Conservation (phyloP, 2,888 invertebrate genomes). For the Tenthredo amoena region DNA sequence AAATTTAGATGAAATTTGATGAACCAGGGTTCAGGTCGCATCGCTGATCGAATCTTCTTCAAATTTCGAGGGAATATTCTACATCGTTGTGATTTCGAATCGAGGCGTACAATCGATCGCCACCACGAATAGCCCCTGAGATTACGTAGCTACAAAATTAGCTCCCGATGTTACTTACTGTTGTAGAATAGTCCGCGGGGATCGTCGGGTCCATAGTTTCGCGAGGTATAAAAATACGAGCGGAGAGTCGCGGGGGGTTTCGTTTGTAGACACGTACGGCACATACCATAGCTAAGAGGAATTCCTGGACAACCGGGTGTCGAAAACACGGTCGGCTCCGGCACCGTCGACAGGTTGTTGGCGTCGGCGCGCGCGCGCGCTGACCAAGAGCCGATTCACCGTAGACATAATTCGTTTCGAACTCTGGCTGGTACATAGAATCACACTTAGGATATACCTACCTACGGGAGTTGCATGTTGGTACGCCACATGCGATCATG, state of each 20-base stretch:
- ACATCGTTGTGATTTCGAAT: neutral
- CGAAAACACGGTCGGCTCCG: constrained; percentile 53
- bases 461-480: constrained; percentile 45
- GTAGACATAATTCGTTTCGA: constrained; percentile 52
- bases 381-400: constrained; percentile 35
- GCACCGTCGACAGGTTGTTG: constrained; percentile 53
- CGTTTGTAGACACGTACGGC: constrained; percentile 65
- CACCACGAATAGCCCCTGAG: neutral
- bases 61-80: too few relatives aligned
- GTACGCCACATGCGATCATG: constrained; percentile 36
- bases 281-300: constrained; percentile 75
- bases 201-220: constrained; percentile 1
- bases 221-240: constrained; percentile 7
- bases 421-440: constrained; percentile 55
- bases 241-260: constrained; percentile 2
- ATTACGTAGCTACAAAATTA: neutral
- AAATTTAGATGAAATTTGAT: too few relatives aligned
- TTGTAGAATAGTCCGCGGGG: neutral
- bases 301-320: constrained; percentile 66
- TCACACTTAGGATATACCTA: constrained; percentile 54
- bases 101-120: neutral
- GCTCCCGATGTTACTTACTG: too few relatives aligned
- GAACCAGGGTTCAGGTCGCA: too few relatives aligned
- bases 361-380: constrained; percentile 49
- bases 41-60: too few relatives aligned